Evolutionary conservation across 2,888 invertebrate genomes (phyloP).

Genomic region (Stenolophus ochropezus): DNA sequence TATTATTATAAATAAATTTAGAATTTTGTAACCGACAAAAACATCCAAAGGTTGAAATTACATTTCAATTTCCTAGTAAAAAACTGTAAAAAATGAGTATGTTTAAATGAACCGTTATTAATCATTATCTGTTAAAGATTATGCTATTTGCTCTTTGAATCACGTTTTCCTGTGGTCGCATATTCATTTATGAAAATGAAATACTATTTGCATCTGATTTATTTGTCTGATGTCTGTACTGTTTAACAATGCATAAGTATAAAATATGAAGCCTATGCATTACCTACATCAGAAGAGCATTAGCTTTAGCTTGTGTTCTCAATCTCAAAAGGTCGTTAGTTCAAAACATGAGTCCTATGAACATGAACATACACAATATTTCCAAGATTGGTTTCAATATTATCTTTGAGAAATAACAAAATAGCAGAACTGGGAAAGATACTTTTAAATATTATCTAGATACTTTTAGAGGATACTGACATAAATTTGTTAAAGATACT

Average conservation of each 20-base stretch:
- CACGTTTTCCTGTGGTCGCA: background rate
- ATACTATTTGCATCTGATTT: background rate
- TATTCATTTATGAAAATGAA: background rate
- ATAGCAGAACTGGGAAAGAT: background rate
- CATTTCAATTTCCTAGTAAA: background rate
- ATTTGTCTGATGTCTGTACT: no score
- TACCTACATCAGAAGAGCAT: background rate
- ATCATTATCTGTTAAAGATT: no score
- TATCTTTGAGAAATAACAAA: background rate
- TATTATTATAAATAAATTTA: background rate
- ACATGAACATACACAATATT: background rate
- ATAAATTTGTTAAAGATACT: no score
- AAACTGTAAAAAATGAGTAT: no score
- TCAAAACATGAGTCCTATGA: background rate
- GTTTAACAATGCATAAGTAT: background rate
- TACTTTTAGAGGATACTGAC: no score
- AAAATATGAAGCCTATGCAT: background rate
- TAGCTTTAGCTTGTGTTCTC: background rate
- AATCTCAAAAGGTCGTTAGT: conserved; percentile 12
- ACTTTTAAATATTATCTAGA: background rate
- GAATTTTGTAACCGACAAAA: background rate
- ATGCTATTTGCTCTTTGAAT: background rate
- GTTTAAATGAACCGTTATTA: no score
- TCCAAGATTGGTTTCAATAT: background rate
- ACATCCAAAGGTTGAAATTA: background rate